Percentiles rank a stretch among this genome's conserved stretches.
Conservation (phyloP, 2,888 invertebrate genomes). For the Sminthurides aquaticus region DNA sequence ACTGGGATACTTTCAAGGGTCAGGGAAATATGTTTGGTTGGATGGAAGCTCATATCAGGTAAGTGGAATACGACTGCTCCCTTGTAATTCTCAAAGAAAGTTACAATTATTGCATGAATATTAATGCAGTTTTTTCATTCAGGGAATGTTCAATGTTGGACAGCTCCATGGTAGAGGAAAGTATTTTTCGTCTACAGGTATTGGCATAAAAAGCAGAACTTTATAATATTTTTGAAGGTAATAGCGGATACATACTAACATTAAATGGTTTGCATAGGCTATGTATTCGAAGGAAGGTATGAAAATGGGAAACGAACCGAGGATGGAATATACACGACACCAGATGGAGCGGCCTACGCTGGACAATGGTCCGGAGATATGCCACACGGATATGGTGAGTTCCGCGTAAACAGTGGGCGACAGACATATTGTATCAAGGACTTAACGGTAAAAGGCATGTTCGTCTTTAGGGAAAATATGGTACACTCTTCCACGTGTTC, state of each 20-base stretch:
- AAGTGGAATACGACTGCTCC: no score
- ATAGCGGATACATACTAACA: no score
- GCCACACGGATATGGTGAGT: slow-evolving; percentile 20
- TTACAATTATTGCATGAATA: no score
- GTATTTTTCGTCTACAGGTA: no score
- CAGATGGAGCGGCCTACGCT: slow-evolving; percentile 28
- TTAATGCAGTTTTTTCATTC: no score
- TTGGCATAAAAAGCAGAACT: no score
- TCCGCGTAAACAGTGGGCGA: no score
- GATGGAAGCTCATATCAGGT: slow-evolving; percentile 39
- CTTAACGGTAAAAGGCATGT: no score
- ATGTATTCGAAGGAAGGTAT: slow-evolving; percentile 37
- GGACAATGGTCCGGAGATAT: slow-evolving; percentile 29
- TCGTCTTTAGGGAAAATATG: no score
- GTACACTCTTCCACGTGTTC: neutral
- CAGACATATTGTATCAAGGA: no score
- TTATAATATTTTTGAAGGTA: neutral
- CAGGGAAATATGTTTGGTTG: slow-evolving; percentile 36
- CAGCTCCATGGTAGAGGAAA: slow-evolving; percentile 36
- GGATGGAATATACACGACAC: slow-evolving; percentile 33
- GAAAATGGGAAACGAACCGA: slow-evolving; percentile 28
- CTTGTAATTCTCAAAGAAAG: no score
- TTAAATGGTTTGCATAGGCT: no score
- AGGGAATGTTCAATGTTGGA: slow-evolving; percentile 36
- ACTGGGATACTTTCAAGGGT: slow-evolving; percentile 38